Evolutionary conservation across 2,797 vertebrate genomes (phyloP).

Genomic region (Crax fasciolata): DNA sequence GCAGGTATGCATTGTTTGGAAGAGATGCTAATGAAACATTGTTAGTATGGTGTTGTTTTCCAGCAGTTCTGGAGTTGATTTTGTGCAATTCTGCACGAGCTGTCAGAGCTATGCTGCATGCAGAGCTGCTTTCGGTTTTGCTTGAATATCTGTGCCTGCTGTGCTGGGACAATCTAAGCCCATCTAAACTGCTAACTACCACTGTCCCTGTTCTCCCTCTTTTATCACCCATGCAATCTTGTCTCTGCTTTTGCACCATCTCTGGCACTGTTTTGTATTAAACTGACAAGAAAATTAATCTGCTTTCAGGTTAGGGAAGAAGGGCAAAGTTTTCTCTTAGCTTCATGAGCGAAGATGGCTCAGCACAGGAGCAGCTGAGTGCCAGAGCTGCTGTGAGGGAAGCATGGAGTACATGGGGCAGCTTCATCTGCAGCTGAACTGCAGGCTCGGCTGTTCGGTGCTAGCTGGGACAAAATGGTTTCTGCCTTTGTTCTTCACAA

Average conservation of each 20-base stretch:
- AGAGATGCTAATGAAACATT: background rate
- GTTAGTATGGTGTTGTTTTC: background rate
- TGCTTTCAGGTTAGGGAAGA: background rate
- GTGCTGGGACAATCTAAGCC: background rate
- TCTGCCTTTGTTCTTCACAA: conserved; percentile 33
- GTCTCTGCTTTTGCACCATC: background rate
- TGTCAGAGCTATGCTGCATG: background rate
- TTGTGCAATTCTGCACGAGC: background rate
- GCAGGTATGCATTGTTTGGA: background rate
- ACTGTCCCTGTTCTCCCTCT: background rate
- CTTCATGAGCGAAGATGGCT: background rate
- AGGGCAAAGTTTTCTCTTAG: background rate
- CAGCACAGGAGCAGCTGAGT: background rate
- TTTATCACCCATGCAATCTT: background rate
- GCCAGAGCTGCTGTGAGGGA: background rate
- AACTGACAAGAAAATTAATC: background rate
- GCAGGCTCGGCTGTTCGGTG: background rate
- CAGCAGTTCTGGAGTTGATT: background rate
- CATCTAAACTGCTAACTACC: background rate
- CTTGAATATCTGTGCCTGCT: background rate
- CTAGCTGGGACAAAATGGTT: background rate
- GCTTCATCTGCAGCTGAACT: background rate
- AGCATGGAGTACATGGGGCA: fast-evolving
- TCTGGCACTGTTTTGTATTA: background rate
- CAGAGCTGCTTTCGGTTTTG: background rate